Evolutionary conservation across 1,140 invertebrate species (phyloP).

Genomic region (Aleiodes sp.): DNA sequence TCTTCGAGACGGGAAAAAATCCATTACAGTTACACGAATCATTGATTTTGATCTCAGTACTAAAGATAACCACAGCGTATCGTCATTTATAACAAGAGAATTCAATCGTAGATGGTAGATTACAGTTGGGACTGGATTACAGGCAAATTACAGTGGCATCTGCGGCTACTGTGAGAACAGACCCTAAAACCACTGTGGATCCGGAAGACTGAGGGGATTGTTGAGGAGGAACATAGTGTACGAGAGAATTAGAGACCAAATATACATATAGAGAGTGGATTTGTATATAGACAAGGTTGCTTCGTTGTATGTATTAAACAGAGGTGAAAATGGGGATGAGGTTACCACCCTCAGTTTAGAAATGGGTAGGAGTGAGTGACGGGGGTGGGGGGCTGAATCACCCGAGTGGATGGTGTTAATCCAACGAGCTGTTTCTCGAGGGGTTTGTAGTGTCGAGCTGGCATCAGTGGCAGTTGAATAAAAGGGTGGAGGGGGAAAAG

Average conservation of each 20-base stretch:
- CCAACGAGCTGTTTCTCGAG: constrained; percentile 37
- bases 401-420: constrained; percentile 38
- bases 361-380: too few species aligned
- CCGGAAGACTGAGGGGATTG: background rate
- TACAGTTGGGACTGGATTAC: constrained; percentile 35
- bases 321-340: constrained; percentile 3
- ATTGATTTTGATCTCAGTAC: background rate
- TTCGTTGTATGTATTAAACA: background rate
- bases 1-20: too few species aligned
- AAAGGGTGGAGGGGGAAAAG: constrained; percentile 26
- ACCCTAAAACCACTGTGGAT: constrained; percentile 12
- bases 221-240: background rate
- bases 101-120: constrained; percentile 29
- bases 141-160: constrained; percentile 29
- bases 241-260: background rate
- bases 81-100: background rate
- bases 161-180: constrained; percentile 20
- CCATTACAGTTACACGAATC: background rate
- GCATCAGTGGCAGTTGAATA: constrained; percentile 27
- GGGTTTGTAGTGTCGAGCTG: constrained; percentile 33
- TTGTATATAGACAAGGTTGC: background rate
- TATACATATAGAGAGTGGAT: background rate
- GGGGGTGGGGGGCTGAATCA: background rate
- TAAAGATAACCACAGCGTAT: background rate
- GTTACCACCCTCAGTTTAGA: background rate